Evolutionary conservation across 1,140 invertebrate genomes (phyloP).

Genomic region (Physella acuta): DNA sequence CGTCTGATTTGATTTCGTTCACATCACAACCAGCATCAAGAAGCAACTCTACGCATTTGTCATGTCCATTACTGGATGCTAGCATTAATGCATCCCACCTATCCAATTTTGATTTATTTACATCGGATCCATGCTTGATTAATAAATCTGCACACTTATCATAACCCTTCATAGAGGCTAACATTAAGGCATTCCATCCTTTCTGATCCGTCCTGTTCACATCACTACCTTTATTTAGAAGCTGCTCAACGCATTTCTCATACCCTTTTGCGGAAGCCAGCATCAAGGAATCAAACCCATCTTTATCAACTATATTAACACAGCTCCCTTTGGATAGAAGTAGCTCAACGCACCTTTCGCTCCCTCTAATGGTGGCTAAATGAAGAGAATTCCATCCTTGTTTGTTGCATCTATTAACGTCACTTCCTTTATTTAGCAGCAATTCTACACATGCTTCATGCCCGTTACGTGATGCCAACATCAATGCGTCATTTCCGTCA

Average conservation of each 20-base stretch:
- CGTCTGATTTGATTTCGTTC: too few relatives aligned
- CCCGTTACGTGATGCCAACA: not conserved
- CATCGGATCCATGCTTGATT: not conserved
- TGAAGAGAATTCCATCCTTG: not conserved
- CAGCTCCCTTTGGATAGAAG: not conserved
- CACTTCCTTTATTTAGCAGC: not conserved
- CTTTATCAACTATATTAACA: not conserved
- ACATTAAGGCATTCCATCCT: not conserved
- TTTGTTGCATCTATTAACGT: not conserved
- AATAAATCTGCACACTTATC: not conserved
- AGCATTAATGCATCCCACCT: constrained; percentile 5
- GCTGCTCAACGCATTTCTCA: not conserved
- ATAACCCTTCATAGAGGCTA: not conserved
- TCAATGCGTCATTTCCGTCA: not conserved
- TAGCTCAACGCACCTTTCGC: not conserved
- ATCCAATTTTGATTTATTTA: not conserved
- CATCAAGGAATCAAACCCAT: constrained; percentile 1
- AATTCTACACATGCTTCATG: not conserved
- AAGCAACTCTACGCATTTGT: too few relatives aligned
- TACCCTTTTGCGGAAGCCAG: not conserved
- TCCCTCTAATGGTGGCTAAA: not conserved
- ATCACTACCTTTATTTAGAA: not conserved
- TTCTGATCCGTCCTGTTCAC: not conserved
- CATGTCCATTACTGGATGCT: not conserved
- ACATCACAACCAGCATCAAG: too few relatives aligned